Percentiles rank a stretch among this genome's conserved stretches.
These are phyloP conservation scores for Cathartes aura DNA, from an alignment of 2,113 vertebrate species.

Conservation along the genomic window DNA sequence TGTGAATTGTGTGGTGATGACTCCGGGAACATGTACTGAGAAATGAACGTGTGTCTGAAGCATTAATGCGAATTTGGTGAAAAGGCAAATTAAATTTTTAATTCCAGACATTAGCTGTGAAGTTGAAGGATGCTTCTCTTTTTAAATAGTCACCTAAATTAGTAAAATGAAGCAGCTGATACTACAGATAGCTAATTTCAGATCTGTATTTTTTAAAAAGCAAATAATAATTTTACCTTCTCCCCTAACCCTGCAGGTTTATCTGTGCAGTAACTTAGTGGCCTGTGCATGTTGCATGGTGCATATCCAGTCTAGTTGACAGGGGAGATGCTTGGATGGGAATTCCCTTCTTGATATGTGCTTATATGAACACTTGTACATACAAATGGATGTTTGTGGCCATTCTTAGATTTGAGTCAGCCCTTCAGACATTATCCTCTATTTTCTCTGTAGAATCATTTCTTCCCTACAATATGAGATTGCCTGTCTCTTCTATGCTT, in stretches of 20 bases:
- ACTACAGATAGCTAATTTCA: neutral
- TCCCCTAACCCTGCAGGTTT: neutral
- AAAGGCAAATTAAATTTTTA: slow-evolving; percentile 12
- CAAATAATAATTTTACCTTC: neutral
- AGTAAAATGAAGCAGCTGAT: neutral
- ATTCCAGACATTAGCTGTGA: neutral
- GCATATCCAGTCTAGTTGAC: neutral
- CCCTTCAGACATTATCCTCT: neutral
- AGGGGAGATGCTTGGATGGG: neutral
- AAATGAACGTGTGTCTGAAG: neutral
- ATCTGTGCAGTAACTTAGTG: neutral
- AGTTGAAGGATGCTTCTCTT: neutral
- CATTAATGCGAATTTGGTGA: neutral
- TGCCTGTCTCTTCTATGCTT: neutral
- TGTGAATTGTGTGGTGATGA: neutral
- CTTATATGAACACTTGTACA: neutral
- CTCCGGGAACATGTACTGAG: neutral
- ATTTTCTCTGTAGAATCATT: neutral
- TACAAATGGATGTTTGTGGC: neutral
- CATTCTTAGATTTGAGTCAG: neutral
- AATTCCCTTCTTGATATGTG: neutral
- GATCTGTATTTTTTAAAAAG: neutral
- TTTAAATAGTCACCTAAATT: neutral
- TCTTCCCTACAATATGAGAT: neutral
- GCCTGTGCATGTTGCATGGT: neutral